A percentile compares a stretch with the other conserved stretches of the same genome.
Evolutionary conservation across 2,888 invertebrate species (phyloP).

Genomic region (Eupithecia centaureata): DNA sequence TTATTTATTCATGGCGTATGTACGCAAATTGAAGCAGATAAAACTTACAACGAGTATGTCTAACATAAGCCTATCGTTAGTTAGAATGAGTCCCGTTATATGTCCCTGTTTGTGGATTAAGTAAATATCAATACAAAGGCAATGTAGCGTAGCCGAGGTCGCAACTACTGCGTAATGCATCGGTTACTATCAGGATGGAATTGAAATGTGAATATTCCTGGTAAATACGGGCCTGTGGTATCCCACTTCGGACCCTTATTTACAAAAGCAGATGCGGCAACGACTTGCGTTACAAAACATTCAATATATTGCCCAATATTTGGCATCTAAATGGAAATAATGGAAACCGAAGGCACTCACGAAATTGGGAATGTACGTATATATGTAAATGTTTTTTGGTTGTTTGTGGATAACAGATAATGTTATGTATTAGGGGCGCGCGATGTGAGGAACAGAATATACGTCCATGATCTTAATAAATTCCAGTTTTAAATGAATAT

Average conservation of each 20-base stretch:
- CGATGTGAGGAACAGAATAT: constrained; percentile 21
- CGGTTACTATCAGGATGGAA: constrained; percentile 39
- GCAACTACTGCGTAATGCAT: constrained; percentile 37
- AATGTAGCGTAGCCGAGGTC: constrained; percentile 26
- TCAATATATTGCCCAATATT: constrained; percentile 40
- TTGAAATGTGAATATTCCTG: constrained; percentile 44
- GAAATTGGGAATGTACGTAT: constrained; percentile 35
- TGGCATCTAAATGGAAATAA: constrained; percentile 38
- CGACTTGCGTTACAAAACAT: constrained; percentile 42
- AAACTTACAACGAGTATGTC: background rate
- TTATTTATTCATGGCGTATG: too few relatives aligned
- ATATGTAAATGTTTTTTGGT: constrained; percentile 33
- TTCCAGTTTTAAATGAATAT: constrained; percentile 22
- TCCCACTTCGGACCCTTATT: constrained; percentile 41
- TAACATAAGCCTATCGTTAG: background rate
- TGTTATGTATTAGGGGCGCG: constrained; percentile 29
- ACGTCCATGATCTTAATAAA: constrained; percentile 30
- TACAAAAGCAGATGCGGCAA: constrained; percentile 43
- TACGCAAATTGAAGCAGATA: background rate
- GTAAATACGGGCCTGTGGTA: constrained; percentile 38
- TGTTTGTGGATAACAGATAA: constrained; percentile 27
- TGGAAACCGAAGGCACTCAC: constrained; percentile 33
- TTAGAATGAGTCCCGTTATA: constrained; percentile 9
- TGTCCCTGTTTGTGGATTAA: constrained; percentile 22
- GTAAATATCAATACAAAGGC: constrained; percentile 22